Evolutionary conservation across 1,140 invertebrate genomes (phyloP), one percentile per base, ranked within the genome.

Genomic region (Triops cancriformis): DNA sequence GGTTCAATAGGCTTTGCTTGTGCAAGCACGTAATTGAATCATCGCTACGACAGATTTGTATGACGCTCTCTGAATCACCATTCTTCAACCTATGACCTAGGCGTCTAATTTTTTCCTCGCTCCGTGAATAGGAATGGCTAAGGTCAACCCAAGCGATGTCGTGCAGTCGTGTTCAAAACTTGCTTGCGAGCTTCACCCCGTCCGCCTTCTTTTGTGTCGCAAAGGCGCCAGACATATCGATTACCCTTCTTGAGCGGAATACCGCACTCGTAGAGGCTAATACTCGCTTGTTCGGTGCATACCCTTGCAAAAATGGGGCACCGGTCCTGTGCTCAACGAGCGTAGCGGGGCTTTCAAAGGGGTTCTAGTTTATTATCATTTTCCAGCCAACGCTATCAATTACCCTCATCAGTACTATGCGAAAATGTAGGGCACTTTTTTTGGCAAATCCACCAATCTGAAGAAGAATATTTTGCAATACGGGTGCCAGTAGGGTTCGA

Each of bases 161-260:
- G 18, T 64, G 51, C 51, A 23, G 51, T 18, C 51, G 23, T 23
- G 51, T 23, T n/a, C 23, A 18, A 64, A 23, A 2, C 51, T 64
- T 64, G 51, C 51, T 64, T 0, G 51, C 51, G 14, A 23, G 6
- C 10, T 64, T 64, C 51, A 14, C 51, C 51, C 51, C 51, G 51
- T 64, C 51, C 23, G 51, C 51, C 51, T 23, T 45, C 43, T 45
- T n/a, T 64, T 64, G 51, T 64, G 51, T 64, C 51, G 9, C 51
- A 64, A 64, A 64, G n/a, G 51, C 51, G 51, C 51, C 51, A 64
- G 51, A 64, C 51, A 64, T 64, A 64, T 64, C 51, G 51, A 64
- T 64, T 64, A 64, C 51, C 51, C 51, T 64, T 64, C 51, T 64
- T 64, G 31, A 37, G 31, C 31, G 31, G 31, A 37, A 37, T 37